Percentiles rank a stretch among this genome's conserved stretches.
Evolutionary conservation across 1,140 invertebrate genomes (phyloP).

Genomic region (Cardiocondyla obscurior): DNA sequence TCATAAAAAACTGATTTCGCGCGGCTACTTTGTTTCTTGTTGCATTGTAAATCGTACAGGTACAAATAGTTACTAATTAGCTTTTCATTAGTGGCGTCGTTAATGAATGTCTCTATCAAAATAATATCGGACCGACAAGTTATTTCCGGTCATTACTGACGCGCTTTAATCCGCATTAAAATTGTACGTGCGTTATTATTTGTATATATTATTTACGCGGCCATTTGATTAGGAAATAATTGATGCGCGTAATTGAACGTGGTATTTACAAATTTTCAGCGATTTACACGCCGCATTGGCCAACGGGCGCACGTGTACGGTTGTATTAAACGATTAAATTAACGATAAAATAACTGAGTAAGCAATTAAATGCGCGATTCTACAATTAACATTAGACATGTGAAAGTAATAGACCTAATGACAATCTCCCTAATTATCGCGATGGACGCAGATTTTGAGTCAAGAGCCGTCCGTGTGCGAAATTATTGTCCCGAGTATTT

Average conservation of each 20-base stretch:
- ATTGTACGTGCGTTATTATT: slow-evolving; percentile 33
- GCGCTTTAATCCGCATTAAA: slow-evolving; percentile 48
- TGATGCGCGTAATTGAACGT: slow-evolving; percentile 41
- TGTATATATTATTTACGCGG: slow-evolving; percentile 30
- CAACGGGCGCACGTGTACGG: not conserved
- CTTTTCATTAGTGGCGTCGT: slow-evolving; percentile 30
- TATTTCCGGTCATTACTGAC: slow-evolving; percentile 9
- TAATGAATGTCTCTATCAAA: slow-evolving; percentile 35
- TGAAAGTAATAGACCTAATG: slow-evolving; percentile 8
- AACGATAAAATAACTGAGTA: slow-evolving; percentile 22
- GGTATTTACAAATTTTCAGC: slow-evolving; percentile 54
- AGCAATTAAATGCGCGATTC: slow-evolving; percentile 21
- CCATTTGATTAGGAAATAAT: slow-evolving; percentile 53
- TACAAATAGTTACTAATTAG: slow-evolving; percentile 36
- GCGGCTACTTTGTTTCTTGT: not conserved
- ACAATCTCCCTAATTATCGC: not conserved
- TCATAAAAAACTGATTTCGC: slow-evolving; percentile 9
- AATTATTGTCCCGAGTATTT: not conserved
- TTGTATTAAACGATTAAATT: slow-evolving; percentile 44
- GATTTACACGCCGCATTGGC: slow-evolving; percentile 36
- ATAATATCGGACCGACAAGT: slow-evolving; percentile 6
- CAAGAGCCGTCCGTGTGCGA: not conserved
- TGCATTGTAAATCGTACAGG: not conserved
- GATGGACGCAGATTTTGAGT: not conserved
- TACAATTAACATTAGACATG: slow-evolving; percentile 37